Base-by-base conservation (phyloP, 2,888 invertebrate genomes). In the Patella depressa region DNA sequence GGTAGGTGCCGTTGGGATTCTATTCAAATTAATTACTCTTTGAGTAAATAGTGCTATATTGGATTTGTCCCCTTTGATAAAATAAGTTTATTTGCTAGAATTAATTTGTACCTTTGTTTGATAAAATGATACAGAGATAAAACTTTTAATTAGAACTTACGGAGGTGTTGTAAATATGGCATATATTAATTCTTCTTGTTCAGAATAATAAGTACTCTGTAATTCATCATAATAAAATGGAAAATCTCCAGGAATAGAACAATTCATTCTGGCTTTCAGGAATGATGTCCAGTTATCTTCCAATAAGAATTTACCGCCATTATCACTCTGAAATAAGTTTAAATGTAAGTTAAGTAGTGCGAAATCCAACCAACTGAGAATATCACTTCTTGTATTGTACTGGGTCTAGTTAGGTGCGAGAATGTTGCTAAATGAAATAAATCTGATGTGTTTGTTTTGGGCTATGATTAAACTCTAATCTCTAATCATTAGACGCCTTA, bases 181-280 rank as follows among this genome's bases (percentile, higher is more conserved):
- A 92, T 98, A 98, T 80, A 98, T 94, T 85, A 97, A 93, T 57
- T 84, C 83, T 72, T 86, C 84, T 2, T 86, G 82, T 7, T 95
- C 80, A 1, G 81, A 85, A 76, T 82, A 88, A 80, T 84, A 88
- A 12, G 91, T 89, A 76, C 86, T 84, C 82, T 97, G 97, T 89
- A 98, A 96, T 94, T 98, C 98, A 92, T 98, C 96, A 92, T 98
- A 98, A 93, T 98, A 98, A 93, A 98, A 98, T 12, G 98, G 98
- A 76, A 87, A 90, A 65, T 86, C 82, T 14, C 97, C 98, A 34
- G 98, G 96, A 85, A 98, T 94, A 3, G 98, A 98, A 92, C 98
- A 98, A 92, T 98, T 98, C 74, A 98, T 94, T 74, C 98, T 94
- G 24, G 98, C 95, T 93, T 98, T 98, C 86, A 97, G 93, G 92